Base-by-base conservation (phyloP, 2,797 vertebrate species). In the Phrynocephalus guinanensis region DNA sequence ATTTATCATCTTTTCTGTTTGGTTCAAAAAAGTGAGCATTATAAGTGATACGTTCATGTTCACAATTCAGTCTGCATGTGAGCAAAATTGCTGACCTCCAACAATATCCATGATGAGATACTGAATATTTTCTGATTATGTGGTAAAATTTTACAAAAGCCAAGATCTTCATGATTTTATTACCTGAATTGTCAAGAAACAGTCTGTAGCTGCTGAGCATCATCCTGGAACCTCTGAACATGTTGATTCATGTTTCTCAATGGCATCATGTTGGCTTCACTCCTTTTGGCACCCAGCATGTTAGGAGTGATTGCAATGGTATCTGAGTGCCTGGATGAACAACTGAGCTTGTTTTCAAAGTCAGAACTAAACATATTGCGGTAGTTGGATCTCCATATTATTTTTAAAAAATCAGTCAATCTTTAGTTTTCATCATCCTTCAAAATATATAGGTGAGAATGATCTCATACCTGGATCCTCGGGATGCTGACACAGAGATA, bases 401-500 rank as follows among this genome's bases (percentile, higher is more conserved):
- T n/a, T 11, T n/a, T 75, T 28, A 8, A 28, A 4, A 52, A 5
- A 26, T 78, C 68, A 28, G 85, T 84, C 84, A 79, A 13, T 28
- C 28, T 44, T 33, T 44, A 0, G 0, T 84, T 81, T 81, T 88
- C 0, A 0, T 75, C 67, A 87, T 1, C 0, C 82, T 7, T 77
- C 30, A 60, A 68, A 81, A 73, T 70, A 87, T 0, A 83, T 66
- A 87, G 87, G 86, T 86, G 81, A 91, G 83, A 85, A 88, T 88
- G 90, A 91, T 78, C 76, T 85, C 1, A 0, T 84, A 90, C 15
- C 18, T 15, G 82, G 85, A 88, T 82, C 73, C 82, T 93, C 83
- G 88, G 72, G 88, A 89, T 88, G 87, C 89, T 0, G 0, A 1
- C 38, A 82, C 87, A 92, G 68, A 63, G 88, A 87, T 77, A 87